Base-by-base conservation (phyloP, 2,797 vertebrate species). In the Eospalax fontanierii region DNA sequence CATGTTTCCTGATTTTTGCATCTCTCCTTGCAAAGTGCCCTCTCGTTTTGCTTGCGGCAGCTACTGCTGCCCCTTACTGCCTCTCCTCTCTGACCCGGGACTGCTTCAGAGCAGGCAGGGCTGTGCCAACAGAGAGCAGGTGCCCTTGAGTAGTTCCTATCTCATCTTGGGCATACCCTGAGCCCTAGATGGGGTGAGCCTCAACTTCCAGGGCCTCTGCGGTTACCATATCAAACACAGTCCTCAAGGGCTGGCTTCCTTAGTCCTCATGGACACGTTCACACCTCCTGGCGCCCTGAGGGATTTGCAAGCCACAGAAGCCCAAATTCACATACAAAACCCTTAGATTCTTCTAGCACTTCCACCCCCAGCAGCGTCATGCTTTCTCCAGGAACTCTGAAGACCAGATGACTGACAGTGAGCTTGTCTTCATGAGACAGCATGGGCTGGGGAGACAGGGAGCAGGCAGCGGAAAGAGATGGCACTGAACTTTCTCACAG, bases 11-110 rank as follows among this genome's bases (percentile, higher is more conserved):
- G 96, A 97, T 98, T 98, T 71, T 98, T 98, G 97, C 98, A 95
- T 96, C 97, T 98, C 98, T 97, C 97, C 98, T 98, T 98, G 97
- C 98, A 97, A 98, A 98, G 98, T 99, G 98, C 97, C 98, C 98
- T 97, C 97, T 81, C 90, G 94, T 97, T 98, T 97, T 95, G 91
- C 26, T 80, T n/a, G 21, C 96, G 95, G 98, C 97, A 95, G 96
- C 95, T 93, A 33, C 70, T n/a, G 73, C 70, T n/a, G 73, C 76
- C 87, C 12, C 0, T 19, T 22, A 4, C 79, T 85, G 4, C 38
- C 83, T 30, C 63, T 86, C 83, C 73, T 65, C 81, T 84, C 74
- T 78, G 90, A 73, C 68, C 16, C 3, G 2, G 89, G 95, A 96
- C 95, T 87, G 87, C 26, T 61, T 38, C 5, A 10, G 68, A 83